Conservation (phyloP, 2,113 vertebrate genomes). For the Sciurus niger region DNA sequence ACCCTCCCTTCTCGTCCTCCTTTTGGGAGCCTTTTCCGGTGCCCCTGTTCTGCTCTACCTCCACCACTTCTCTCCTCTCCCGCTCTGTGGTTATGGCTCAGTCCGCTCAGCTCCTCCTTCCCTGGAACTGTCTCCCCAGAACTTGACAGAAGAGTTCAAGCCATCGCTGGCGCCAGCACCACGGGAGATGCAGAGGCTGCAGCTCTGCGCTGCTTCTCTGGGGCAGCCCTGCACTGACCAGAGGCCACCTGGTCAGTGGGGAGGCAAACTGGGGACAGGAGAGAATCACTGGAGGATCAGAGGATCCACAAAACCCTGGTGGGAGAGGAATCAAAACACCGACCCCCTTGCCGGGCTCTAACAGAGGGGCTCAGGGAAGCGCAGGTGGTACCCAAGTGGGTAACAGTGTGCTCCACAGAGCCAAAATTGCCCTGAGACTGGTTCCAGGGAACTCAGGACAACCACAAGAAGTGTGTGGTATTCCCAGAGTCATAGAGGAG, state of each 20-base stretch:
- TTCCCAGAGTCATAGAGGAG: background rate
- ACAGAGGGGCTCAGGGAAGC: too few relatives aligned
- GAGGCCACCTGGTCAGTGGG: too few relatives aligned
- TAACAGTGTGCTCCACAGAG: background rate
- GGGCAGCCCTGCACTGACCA: too few relatives aligned
- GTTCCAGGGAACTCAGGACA: background rate
- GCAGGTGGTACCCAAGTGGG: too few relatives aligned
- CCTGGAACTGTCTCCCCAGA: background rate
- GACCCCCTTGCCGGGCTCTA: accelerated
- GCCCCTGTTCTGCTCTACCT: background rate
- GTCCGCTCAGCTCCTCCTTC: background rate
- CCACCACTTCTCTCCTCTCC: background rate
- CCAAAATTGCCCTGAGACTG: background rate
- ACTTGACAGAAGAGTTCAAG: background rate
- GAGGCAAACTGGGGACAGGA: background rate
- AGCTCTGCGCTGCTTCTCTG: too few relatives aligned
- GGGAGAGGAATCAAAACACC: background rate
- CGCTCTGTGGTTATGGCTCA: accelerated
- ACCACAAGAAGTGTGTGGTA: background rate
- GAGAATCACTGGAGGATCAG: background rate
- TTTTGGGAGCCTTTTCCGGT: background rate
- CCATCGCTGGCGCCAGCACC: accelerated
- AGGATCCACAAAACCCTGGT: background rate
- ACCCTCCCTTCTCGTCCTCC: background rate
- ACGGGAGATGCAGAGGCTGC: background rate